Evolutionary conservation across 2,888 invertebrate genomes (phyloP).

Genomic region (Coelopa pilipes): DNA sequence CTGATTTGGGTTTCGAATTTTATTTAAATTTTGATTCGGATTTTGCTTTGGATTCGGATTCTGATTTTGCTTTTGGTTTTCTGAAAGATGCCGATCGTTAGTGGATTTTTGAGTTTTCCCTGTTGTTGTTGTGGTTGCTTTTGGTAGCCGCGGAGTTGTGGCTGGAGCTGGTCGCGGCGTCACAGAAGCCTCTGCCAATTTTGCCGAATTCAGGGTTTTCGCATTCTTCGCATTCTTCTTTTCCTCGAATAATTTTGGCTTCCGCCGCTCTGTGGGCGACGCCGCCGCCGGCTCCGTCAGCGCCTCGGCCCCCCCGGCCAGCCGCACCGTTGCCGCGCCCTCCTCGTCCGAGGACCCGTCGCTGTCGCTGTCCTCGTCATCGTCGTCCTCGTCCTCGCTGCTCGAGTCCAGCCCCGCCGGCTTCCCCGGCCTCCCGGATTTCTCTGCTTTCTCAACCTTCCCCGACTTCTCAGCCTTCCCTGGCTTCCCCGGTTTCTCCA

Average conservation of each 20-base stretch:
- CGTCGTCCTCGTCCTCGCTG: slow-evolving; percentile 33
- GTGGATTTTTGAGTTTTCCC: background rate
- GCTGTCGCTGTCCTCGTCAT: background rate
- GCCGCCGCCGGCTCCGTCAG: background rate
- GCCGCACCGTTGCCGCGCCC: background rate
- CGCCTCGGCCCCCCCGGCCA: background rate
- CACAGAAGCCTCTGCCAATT: background rate
- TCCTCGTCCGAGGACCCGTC: background rate
- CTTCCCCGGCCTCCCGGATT: background rate
- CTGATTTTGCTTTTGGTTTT: background rate
- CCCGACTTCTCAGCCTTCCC: background rate
- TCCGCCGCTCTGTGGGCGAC: background rate
- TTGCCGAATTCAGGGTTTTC: too few species aligned
- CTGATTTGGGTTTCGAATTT: background rate
- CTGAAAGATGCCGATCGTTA: background rate
- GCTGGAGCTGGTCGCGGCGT: background rate
- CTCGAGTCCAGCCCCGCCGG: background rate
- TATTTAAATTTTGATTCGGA: background rate
- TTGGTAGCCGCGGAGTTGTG: background rate
- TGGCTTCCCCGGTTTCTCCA: too few species aligned
- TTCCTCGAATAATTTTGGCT: too few species aligned
- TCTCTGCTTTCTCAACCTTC: background rate
- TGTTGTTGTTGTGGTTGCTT: background rate
- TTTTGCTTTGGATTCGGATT: background rate
- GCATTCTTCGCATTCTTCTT: too few species aligned